Evolutionary conservation across 2,797 vertebrate species (phyloP).

Genomic region (Sarcoramphus papa): DNA sequence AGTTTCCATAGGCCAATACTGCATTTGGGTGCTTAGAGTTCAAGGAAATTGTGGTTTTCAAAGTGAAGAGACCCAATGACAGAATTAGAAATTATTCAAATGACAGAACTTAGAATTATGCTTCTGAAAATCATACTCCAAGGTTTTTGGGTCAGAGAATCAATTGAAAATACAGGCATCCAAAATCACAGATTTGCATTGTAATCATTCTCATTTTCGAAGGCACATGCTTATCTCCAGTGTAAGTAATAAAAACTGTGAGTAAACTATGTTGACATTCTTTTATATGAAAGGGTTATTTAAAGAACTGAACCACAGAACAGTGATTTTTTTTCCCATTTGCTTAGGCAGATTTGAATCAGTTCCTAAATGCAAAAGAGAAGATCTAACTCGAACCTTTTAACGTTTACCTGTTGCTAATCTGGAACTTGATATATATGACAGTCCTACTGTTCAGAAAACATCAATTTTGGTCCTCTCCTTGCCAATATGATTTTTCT

Average conservation of each 20-base stretch:
- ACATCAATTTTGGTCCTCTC: not conserved
- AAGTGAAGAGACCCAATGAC: not conserved
- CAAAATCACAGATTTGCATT: not conserved
- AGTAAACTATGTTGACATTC: not conserved
- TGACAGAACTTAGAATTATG: not conserved
- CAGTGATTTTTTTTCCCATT: not conserved
- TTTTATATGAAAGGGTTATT: not conserved
- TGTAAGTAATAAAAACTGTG: not conserved
- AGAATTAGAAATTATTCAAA: not conserved
- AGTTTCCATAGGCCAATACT: not conserved
- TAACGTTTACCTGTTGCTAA: not conserved
- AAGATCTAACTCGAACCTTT: not conserved
- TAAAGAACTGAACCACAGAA: not conserved
- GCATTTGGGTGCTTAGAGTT: not conserved
- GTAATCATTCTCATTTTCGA: not conserved
- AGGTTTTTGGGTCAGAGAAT: not conserved
- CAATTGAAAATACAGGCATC: not conserved
- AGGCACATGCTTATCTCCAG: not conserved
- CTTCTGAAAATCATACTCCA: not conserved
- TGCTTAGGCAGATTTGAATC: not conserved
- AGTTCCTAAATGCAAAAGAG: not conserved
- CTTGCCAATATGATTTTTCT: not conserved
- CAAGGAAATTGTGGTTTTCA: not conserved
- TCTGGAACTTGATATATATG: not conserved
- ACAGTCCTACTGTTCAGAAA: not conserved